phyloP scores from a whole-genome alignment of 2,888 invertebrate genomes.

The Parnassius apollo region DNA sequence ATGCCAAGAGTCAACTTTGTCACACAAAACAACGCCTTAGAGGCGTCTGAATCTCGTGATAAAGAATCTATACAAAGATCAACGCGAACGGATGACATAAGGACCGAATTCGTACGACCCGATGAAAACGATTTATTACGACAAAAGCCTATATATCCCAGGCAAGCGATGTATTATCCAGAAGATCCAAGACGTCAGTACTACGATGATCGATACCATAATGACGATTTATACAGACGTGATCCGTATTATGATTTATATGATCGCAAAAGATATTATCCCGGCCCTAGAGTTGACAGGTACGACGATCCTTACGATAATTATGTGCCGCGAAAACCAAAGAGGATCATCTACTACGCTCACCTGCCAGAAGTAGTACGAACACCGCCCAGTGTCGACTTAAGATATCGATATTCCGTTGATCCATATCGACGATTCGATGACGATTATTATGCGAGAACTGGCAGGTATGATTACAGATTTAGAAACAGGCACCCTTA shows the following conservation, averaged over 20 bases:
- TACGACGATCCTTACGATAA: constrained; percentile 70
- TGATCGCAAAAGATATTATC: constrained; percentile 58
- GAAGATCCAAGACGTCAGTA: constrained; percentile 68
- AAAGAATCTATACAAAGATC: constrained; percentile 71
- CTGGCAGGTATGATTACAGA: constrained; percentile 71
- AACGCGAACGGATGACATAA: constrained; percentile 62
- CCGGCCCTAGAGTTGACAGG: constrained; percentile 60
- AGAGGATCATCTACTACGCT: constrained; percentile 86
- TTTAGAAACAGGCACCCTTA: constrained; percentile 70
- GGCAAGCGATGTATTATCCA: constrained; percentile 74
- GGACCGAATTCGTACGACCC: constrained; percentile 73
- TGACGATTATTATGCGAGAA: constrained; percentile 63
- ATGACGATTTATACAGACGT: constrained; percentile 66
- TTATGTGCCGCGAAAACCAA: constrained; percentile 71
- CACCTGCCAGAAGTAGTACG: constrained; percentile 85
- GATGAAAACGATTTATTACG: constrained; percentile 58
- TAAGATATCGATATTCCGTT: constrained; percentile 74
- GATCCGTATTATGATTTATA: constrained; percentile 69
- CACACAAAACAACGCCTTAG: constrained; percentile 81
- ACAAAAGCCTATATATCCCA: constrained; percentile 67
- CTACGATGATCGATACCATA: constrained; percentile 64
- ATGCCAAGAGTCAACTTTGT: constrained; percentile 85
- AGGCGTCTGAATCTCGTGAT: constrained; percentile 75
- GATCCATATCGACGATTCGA: constrained; percentile 71
- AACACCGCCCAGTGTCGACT: constrained; percentile 80